A percentile compares a stretch with the other conserved stretches of the same genome.
These are phyloP conservation scores for Centrocercus urophasianus DNA, from an alignment of 2,113 vertebrate genomes.

Conservation along the genomic window DNA sequence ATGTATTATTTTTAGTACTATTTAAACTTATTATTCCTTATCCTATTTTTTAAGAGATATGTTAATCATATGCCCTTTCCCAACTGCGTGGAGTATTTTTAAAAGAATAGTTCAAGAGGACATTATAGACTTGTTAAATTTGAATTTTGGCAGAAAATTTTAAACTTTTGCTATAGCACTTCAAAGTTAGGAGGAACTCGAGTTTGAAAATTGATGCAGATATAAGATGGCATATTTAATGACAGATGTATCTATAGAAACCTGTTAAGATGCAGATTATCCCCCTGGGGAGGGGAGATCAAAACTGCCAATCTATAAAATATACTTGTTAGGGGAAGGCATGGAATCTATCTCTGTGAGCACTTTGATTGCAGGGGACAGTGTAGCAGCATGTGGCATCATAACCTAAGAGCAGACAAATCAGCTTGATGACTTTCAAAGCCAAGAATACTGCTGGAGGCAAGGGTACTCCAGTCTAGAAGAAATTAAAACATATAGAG, in stretches of 20 bases:
- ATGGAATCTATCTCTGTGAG: conserved; percentile 80
- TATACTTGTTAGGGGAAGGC: conserved; percentile 83
- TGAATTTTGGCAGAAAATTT: conserved; percentile 79
- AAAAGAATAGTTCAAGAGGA: conserved; percentile 75
- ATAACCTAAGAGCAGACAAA: conserved; percentile 87
- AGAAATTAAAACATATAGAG: conserved; percentile 89
- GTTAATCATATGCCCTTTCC: conserved; percentile 62
- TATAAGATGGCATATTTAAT: conserved; percentile 86
- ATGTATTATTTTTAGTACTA: conserved; percentile 51
- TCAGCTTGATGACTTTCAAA: conserved; percentile 91
- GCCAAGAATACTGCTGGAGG: conserved; percentile 85
- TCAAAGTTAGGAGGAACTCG: conserved; percentile 84
- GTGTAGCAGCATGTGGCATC: conserved; percentile 87
- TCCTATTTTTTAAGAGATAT: conserved; percentile 65
- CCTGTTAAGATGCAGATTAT: conserved; percentile 88
- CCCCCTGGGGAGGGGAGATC: conserved; percentile 82
- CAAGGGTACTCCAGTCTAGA: conserved; percentile 86
- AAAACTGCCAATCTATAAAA: conserved; percentile 89
- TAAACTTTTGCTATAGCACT: conserved; percentile 80
- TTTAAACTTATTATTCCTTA: conserved; percentile 60
- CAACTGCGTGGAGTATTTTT: conserved; percentile 67
- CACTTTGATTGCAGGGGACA: conserved; percentile 88
- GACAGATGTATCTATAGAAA: conserved; percentile 87
- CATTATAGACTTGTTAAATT: conserved; percentile 74
- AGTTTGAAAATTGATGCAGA: conserved; percentile 83